A percentile compares a stretch with the other conserved stretches of the same genome.
These are phyloP conservation scores for Panurus biarmicus DNA, from an alignment of 2,113 vertebrate species.

Conservation along the genomic window DNA sequence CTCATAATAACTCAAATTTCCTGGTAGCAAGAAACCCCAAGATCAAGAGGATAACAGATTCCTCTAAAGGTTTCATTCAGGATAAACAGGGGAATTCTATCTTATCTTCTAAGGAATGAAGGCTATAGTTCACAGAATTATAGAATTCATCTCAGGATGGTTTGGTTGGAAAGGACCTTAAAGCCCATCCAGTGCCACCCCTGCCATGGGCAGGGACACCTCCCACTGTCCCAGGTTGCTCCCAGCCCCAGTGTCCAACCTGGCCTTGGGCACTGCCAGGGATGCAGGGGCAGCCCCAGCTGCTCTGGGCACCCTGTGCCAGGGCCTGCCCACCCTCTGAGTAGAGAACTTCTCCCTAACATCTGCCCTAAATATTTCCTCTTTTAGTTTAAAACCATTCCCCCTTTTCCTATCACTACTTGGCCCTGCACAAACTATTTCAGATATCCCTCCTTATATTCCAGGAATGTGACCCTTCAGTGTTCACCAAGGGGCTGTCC, in stretches of 20 bases:
- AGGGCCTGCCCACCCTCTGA: not conserved
- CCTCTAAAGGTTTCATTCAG: not conserved
- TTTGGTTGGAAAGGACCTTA: fast-evolving
- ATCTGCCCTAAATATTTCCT: not conserved
- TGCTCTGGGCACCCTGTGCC: not conserved
- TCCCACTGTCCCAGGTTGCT: not conserved
- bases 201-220: not conserved
- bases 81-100: not conserved
- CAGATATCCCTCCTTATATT: not conserved
- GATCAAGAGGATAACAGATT: not conserved
- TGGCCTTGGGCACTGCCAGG: not conserved
- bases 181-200: fast-evolving
- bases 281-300: not conserved
- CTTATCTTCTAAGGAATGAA: not conserved
- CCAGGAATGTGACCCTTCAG: not conserved
- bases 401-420: not conserved
- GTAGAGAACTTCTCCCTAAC: not conserved
- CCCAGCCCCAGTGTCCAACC: not conserved
- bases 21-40: not conserved
- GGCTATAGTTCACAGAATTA: not conserved
- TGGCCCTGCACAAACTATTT: not conserved
- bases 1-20: not conserved
- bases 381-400: not conserved
- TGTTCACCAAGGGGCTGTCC: not conserved
- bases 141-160: not conserved